Conservation (phyloP, 2,113 vertebrate species). For the Tachuris rubrigastra region DNA sequence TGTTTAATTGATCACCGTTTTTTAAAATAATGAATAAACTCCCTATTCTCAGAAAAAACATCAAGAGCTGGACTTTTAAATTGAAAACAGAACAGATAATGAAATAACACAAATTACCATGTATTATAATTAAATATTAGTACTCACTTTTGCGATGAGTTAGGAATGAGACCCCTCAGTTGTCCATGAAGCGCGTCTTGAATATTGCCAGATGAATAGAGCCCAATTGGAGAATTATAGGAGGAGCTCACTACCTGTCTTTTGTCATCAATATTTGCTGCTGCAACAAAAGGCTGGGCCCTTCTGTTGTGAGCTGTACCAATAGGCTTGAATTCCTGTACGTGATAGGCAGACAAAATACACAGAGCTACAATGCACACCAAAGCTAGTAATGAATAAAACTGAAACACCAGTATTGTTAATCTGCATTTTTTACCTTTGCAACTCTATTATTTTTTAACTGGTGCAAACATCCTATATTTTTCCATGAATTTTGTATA, state of each 20-base stretch:
- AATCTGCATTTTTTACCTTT: slow-evolving; percentile 44
- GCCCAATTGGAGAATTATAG: slow-evolving; percentile 98
- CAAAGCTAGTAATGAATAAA: slow-evolving; percentile 63
- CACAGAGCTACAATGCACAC: slow-evolving; percentile 81
- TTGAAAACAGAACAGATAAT: background rate
- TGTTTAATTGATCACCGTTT: background rate
- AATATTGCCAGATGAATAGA: slow-evolving; percentile 97
- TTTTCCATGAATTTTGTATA: background rate
- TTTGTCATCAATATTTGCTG: slow-evolving; percentile 94
- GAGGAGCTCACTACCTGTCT: slow-evolving; percentile 95
- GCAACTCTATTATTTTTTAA: slow-evolving; percentile 3
- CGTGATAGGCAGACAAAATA: slow-evolving; percentile 79
- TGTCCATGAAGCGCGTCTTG: slow-evolving; percentile 95
- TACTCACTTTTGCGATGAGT: slow-evolving; percentile 85
- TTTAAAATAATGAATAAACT: background rate
- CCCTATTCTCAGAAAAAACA: slow-evolving; percentile 35
- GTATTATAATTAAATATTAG: background rate
- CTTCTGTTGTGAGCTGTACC: slow-evolving; percentile 90
- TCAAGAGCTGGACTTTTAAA: slow-evolving; percentile 76
- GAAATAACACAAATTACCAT: background rate
- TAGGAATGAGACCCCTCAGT: slow-evolving; percentile 86
- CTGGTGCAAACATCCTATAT: background rate
- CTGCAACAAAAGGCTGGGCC: slow-evolving; percentile 94
- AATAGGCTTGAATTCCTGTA: slow-evolving; percentile 92
- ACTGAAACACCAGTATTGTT: slow-evolving; percentile 46